Conservation (phyloP, 2,113 vertebrate genomes). For the Notiomystis cincta region DNA sequence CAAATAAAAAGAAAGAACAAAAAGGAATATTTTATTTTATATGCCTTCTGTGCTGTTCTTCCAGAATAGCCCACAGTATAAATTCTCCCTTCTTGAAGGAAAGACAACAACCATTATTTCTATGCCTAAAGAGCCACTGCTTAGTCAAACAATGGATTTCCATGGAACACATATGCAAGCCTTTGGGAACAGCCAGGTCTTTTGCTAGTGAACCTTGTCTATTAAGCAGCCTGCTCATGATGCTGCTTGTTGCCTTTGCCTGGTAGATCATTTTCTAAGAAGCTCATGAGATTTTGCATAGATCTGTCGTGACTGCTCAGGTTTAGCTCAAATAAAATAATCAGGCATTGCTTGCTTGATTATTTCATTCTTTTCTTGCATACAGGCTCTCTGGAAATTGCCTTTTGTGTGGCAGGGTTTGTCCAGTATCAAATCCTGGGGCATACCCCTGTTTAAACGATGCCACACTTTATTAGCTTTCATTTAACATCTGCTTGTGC, state of each 20-base stretch:
- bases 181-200: accelerated
- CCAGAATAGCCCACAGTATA: background rate
- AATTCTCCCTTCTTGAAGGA: background rate
- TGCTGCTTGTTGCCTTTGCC: background rate
- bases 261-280: background rate
- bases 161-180: background rate
- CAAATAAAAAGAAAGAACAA: background rate
- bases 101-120: background rate
- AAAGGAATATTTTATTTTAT: background rate
- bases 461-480: slow-evolving; percentile 35
- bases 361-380: background rate
- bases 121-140: background rate
- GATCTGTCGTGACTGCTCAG: background rate
- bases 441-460: background rate
- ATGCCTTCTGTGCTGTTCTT: background rate
- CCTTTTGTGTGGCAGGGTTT: background rate
- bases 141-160: background rate
- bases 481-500: slow-evolving; percentile 34
- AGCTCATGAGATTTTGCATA: background rate
- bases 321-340: background rate
- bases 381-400: background rate
- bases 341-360: background rate
- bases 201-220: background rate
- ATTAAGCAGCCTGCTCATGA: background rate
- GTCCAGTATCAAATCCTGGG: background rate